These are phyloP conservation scores for Phthorimaea operculella DNA, from an alignment of 1,140 invertebrate genomes.

Conservation along the genomic window DNA sequence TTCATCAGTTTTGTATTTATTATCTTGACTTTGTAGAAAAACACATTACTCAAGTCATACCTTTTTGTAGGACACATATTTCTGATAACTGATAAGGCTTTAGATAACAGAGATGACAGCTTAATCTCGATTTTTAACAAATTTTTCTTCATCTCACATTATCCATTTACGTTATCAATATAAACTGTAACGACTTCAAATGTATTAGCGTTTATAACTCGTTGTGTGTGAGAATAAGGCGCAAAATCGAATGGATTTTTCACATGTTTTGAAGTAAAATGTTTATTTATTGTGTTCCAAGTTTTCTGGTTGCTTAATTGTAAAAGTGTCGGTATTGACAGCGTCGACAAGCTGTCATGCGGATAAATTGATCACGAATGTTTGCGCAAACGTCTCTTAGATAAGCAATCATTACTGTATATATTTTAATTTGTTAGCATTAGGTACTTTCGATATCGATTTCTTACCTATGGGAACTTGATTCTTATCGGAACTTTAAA, in stretches of 20 bases:
- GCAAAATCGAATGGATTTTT: neutral
- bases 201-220: neutral
- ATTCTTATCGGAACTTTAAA: constrained; percentile 1
- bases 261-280: constrained; percentile 9
- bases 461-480: constrained; percentile 13
- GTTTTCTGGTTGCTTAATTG: constrained; percentile 63
- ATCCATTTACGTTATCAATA: constrained; percentile 17
- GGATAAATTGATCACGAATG: constrained; percentile 63
- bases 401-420: constrained; percentile 55
- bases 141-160: constrained; percentile 49
- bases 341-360: constrained; percentile 58
- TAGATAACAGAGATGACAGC: constrained; percentile 62
- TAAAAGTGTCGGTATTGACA: constrained; percentile 62
- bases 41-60: constrained; percentile 41
- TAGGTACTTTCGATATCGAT: constrained; percentile 9
- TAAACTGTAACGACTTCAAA: neutral
- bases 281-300: constrained; percentile 41
- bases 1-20: constrained; percentile 25
- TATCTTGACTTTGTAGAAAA: constrained; percentile 48
- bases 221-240: neutral
- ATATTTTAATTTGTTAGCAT: constrained; percentile 54
- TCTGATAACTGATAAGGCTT: constrained; percentile 50
- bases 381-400: constrained; percentile 59
- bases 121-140: constrained; percentile 63
- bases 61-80: constrained; percentile 46